A percentile compares a stretch with the other conserved stretches of the same genome.
These are phyloP conservation scores for Megaleporinus macrocephalus DNA, from an alignment of 2,113 vertebrate species.

Conservation along the genomic window DNA sequence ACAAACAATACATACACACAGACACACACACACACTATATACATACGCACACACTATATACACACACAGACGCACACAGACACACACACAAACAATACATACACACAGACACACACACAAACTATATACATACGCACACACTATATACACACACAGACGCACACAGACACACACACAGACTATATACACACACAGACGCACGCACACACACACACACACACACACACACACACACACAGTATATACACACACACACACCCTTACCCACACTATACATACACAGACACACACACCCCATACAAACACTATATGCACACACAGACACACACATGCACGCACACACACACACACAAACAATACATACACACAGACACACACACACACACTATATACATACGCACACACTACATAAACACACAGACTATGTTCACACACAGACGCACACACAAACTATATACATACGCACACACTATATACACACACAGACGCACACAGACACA, in stretches of 20 bases:
- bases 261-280: too few relatives aligned
- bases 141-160: too few relatives aligned
- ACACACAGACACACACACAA: constrained; percentile 1
- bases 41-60: constrained; percentile 8
- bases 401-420: too few relatives aligned
- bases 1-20: not conserved
- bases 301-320: too few relatives aligned
- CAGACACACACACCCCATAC: constrained; percentile 1
- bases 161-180: constrained; percentile 8
- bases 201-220: constrained; percentile 5
- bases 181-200: too few relatives aligned
- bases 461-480: constrained; percentile 7
- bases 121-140: constrained; percentile 4
- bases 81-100: not conserved
- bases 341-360: not conserved
- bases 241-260: constrained; percentile 5
- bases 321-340: not conserved
- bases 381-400: constrained; percentile 8
- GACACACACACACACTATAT: constrained; percentile 5
- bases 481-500: constrained; percentile 3
- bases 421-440: too few relatives aligned
- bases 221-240: not conserved
- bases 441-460: constrained; percentile 1
- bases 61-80: constrained; percentile 3
- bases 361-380: constrained; percentile 13